Conservation (phyloP, 2,113 vertebrate species). For the Taxidea taxus region DNA sequence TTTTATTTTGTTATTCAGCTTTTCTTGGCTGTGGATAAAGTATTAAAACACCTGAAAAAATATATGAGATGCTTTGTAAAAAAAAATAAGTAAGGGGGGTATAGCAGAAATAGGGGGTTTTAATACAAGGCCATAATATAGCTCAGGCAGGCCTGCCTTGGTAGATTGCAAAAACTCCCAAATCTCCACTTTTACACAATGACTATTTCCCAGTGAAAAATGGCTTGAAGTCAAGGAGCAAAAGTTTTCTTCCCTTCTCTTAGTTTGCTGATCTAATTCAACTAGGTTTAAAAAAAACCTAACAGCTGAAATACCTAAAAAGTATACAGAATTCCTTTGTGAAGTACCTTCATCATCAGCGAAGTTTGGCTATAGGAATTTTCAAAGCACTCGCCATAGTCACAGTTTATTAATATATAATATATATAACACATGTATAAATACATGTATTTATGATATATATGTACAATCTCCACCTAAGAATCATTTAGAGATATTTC, state of each 20-base stretch:
- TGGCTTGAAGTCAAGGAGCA: neutral
- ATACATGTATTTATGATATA: neutral
- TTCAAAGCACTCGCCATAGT: neutral
- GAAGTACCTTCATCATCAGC: neutral
- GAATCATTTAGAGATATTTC: neutral
- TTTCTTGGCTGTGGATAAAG: neutral
- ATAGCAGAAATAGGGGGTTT: neutral
- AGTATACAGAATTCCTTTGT: neutral
- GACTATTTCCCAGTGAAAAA: neutral
- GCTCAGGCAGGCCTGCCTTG: neutral
- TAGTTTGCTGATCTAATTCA: neutral
- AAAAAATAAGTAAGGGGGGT: neutral
- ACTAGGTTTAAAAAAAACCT: neutral
- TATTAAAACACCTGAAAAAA: neutral
- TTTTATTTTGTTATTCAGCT: neutral
- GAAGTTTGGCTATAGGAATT: neutral
- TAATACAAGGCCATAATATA: neutral
- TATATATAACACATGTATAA: neutral
- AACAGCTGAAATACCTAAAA: neutral
- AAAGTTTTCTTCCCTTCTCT: neutral
- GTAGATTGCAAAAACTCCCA: neutral
- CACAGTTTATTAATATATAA: neutral
- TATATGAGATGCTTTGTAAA: neutral
- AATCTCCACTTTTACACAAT: neutral
- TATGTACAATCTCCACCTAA: neutral